Evolutionary conservation across 92 coral and sea anemone genomes (phyloP).

Genomic region (Desmophyllum pertusum): DNA sequence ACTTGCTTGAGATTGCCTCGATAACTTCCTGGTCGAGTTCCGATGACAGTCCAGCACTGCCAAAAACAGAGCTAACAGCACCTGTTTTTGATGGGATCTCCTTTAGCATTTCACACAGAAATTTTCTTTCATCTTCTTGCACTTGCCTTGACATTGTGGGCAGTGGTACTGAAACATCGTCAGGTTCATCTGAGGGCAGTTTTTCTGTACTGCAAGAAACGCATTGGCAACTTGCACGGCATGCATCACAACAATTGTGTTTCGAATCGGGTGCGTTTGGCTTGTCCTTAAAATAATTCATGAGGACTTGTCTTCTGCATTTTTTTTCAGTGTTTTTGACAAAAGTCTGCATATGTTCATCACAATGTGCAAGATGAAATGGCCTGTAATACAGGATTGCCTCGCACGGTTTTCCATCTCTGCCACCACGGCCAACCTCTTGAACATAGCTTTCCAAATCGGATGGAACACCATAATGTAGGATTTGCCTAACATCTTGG

Average conservation of each 20-base stretch:
- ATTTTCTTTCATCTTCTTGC: conserved; percentile 23
- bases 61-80: background rate
- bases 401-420: too few species aligned
- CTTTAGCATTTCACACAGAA: conserved; percentile 24
- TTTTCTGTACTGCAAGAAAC: background rate
- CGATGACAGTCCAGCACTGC: conserved; percentile 14
- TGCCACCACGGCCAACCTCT: too few species aligned
- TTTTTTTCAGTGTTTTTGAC: conserved; percentile 15
- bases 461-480: too few species aligned
- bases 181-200: background rate
- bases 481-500: too few species aligned
- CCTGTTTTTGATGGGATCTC: conserved; percentile 5
- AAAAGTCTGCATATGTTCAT: too few species aligned
- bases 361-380: too few species aligned
- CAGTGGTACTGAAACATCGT: background rate
- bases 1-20: conserved; percentile 18
- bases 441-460: too few species aligned
- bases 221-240: background rate
- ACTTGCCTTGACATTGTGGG: background rate
- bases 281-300: conserved; percentile 6
- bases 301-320: background rate
- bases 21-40: conserved; percentile 26
- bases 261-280: background rate
- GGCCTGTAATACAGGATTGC: too few species aligned
- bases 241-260: conserved; percentile 3